Evolutionary conservation across 2,797 vertebrate genomes (phyloP).

Genomic region (Manis crassicaudata): DNA sequence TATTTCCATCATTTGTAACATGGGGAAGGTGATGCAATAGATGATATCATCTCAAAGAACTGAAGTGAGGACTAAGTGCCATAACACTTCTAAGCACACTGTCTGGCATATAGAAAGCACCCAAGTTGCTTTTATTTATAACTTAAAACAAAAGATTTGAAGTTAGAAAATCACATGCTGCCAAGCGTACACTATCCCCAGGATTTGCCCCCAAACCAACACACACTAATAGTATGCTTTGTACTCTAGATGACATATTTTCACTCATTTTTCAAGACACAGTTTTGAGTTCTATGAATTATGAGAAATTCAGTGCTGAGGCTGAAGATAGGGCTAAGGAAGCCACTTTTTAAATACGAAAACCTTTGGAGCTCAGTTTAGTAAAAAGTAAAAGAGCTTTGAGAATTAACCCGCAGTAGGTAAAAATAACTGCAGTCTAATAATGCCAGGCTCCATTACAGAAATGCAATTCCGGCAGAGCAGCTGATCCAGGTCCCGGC

Average conservation of each 20-base stretch:
- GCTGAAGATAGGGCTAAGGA: background rate
- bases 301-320: background rate
- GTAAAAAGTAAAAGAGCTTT: slow-evolving; percentile 64
- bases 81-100: background rate
- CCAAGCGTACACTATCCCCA: background rate
- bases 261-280: slow-evolving; percentile 35
- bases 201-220: background rate
- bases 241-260: background rate
- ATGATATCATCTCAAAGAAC: background rate
- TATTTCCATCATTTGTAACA: background rate
- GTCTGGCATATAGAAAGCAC: background rate
- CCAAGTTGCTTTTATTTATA: background rate
- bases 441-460: slow-evolving; percentile 69
- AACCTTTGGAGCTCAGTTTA: slow-evolving; percentile 74
- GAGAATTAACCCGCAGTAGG: slow-evolving; percentile 64
- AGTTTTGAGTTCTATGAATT: slow-evolving; percentile 16
- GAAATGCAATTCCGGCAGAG: slow-evolving; percentile 52
- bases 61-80: background rate
- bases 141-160: background rate
- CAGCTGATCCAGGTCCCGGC: slow-evolving; percentile 73
- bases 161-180: background rate
- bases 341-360: slow-evolving; percentile 76
- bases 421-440: slow-evolving; percentile 79
- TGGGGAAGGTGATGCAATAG: background rate
- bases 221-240: background rate